A percentile compares a stretch with the other conserved stretches of the same genome.
Conservation (phyloP, 2,888 invertebrate genomes). For the Andrena praecox region DNA sequence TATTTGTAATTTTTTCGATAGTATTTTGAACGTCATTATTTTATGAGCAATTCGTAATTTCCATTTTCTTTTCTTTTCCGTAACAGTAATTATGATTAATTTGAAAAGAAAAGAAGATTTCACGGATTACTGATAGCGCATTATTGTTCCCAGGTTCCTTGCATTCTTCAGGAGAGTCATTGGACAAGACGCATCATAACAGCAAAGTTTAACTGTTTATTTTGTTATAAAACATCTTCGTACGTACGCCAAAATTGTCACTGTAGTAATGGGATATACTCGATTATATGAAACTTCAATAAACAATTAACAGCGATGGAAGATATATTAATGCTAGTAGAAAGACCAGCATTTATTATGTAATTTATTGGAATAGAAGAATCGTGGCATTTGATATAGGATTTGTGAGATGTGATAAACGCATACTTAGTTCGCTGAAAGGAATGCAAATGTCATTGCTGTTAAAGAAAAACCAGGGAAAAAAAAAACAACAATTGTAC, state of each 20-base stretch:
- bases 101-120: not conserved
- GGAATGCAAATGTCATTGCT: constrained; percentile 25
- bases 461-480: constrained; percentile 24
- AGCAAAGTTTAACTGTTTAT: constrained; percentile 80
- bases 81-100: not conserved
- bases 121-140: not conserved
- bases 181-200: constrained; percentile 82
- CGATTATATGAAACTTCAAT: constrained; percentile 48
- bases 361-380: constrained; percentile 11
- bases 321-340: constrained; percentile 40
- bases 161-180: constrained; percentile 83
- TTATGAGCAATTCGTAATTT: constrained; percentile 11
- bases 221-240: constrained; percentile 62
- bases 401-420: constrained; percentile 47
- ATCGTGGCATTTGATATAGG: constrained; percentile 43
- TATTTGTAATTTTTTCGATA: not conserved
- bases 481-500: constrained; percentile 30
- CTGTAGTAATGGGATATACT: constrained; percentile 43
- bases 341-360: constrained; percentile 42
- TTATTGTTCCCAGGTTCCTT: constrained; percentile 80
- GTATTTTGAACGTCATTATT: not conserved
- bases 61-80: constrained; percentile 1
- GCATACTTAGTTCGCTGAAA: constrained; percentile 16
- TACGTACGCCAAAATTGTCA: constrained; percentile 56
- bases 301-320: constrained; percentile 57